Evolutionary conservation across 2,888 invertebrate genomes (phyloP).

Genomic region (Calliphora vomitoria): DNA sequence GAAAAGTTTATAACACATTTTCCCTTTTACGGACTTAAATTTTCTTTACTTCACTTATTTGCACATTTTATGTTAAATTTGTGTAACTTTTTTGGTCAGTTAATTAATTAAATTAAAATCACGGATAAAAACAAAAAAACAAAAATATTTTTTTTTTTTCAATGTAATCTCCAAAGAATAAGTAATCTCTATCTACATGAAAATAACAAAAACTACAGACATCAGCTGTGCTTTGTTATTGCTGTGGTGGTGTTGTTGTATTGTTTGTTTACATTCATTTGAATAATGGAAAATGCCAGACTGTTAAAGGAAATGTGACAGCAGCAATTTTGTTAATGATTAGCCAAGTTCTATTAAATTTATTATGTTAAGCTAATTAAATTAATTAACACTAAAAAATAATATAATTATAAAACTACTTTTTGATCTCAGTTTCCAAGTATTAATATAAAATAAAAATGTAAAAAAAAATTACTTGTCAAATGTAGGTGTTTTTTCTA

Average conservation of each 20-base stretch:
- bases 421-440: too few species aligned
- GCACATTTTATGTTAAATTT: neutral
- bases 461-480: too few species aligned
- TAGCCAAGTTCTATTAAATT: neutral
- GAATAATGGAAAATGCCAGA: neutral
- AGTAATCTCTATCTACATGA: neutral
- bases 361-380: neutral
- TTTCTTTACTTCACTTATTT: neutral
- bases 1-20: neutral
- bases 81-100: neutral
- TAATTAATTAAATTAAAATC: conserved; percentile 38
- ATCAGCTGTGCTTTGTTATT: conserved; percentile 54
- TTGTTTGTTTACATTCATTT: conserved; percentile 26
- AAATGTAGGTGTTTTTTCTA: neutral
- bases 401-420: too few species aligned
- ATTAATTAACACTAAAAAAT: too few species aligned
- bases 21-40: neutral
- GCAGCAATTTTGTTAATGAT: neutral
- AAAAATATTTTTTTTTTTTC: neutral
- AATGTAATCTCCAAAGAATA: neutral
- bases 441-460: too few species aligned
- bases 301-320: neutral
- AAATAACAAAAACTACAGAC: conserved; percentile 33
- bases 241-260: neutral
- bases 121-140: conserved; percentile 8